These are phyloP conservation scores for Neelides folsomi DNA, from an alignment of 2,888 invertebrate species.

Conservation along the genomic window DNA sequence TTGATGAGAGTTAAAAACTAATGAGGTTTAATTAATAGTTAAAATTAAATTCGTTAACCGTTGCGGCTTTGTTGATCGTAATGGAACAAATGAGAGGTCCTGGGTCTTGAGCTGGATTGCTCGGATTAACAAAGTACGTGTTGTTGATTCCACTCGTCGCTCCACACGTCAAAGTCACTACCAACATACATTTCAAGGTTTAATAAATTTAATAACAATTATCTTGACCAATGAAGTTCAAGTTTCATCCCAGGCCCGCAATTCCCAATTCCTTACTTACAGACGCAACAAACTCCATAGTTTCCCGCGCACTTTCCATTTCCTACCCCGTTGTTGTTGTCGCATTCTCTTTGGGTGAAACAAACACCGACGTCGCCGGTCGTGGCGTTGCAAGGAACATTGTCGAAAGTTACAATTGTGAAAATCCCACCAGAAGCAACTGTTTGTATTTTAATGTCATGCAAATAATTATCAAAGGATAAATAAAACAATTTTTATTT, in stretches of 20 bases:
- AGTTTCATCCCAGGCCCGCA: too few relatives aligned
- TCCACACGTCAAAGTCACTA: slow-evolving; percentile 63
- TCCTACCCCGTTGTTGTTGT: slow-evolving; percentile 53
- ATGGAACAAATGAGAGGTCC: slow-evolving; percentile 57
- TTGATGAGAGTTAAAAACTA: neutral
- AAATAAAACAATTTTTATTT: too few relatives aligned
- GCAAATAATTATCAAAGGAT: too few relatives aligned
- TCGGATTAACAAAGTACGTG: slow-evolving; percentile 68
- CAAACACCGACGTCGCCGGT: slow-evolving; percentile 51
- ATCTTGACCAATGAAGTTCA: too few relatives aligned
- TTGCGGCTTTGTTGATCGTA: slow-evolving; percentile 55
- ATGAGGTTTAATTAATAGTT: neutral
- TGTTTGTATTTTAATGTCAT: too few relatives aligned
- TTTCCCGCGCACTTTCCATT: slow-evolving; percentile 60
- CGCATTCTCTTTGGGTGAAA: slow-evolving; percentile 60
- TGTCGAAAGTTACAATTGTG: slow-evolving; percentile 31
- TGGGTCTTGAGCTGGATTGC: slow-evolving; percentile 55
- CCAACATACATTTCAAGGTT: slow-evolving; percentile 10
- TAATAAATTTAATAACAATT: too few relatives aligned
- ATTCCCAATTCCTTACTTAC: slow-evolving; percentile 44
- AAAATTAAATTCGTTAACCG: slow-evolving; percentile 24
- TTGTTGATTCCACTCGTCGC: slow-evolving; percentile 55
- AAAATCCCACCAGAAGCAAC: slow-evolving; percentile 31
- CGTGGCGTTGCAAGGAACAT: slow-evolving; percentile 28
- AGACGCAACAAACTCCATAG: slow-evolving; percentile 68